Evolutionary conservation across 1,140 invertebrate species (phyloP).

Genomic region (Atta texana): DNA sequence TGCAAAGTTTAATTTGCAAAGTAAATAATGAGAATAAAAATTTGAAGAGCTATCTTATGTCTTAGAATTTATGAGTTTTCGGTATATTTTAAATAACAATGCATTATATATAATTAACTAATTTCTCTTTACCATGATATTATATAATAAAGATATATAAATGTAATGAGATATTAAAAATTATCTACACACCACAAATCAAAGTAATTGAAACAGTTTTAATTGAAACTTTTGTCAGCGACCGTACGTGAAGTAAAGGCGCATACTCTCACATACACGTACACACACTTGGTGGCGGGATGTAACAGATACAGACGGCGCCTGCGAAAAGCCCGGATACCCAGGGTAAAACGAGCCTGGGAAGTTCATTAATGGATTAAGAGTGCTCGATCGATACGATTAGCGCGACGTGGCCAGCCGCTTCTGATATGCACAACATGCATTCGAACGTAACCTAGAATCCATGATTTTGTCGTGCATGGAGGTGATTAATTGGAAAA

Average conservation of each 20-base stretch:
- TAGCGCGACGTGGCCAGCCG: slow-evolving; percentile 69
- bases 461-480: slow-evolving; percentile 67
- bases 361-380: slow-evolving; percentile 83
- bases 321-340: slow-evolving; percentile 74
- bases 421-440: slow-evolving; percentile 65
- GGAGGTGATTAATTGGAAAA: slow-evolving; percentile 60
- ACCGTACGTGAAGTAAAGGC: slow-evolving; percentile 61
- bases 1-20: neutral
- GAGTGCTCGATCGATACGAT: slow-evolving; percentile 80
- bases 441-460: slow-evolving; percentile 71
- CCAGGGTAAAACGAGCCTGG: slow-evolving; percentile 76
- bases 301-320: slow-evolving; percentile 67
- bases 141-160: neutral
- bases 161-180: neutral
- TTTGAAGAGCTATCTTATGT: neutral
- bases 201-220: neutral
- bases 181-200: neutral
- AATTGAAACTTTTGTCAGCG: slow-evolving; percentile 58
- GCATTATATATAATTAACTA: neutral
- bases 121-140: neutral
- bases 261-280: slow-evolving; percentile 36
- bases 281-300: slow-evolving; percentile 46
- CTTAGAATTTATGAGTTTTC: neutral
- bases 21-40: neutral
- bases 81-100: neutral